phyloP scores from a whole-genome alignment of 2,888 invertebrate genomes.

The Morpho deidamia region DNA sequence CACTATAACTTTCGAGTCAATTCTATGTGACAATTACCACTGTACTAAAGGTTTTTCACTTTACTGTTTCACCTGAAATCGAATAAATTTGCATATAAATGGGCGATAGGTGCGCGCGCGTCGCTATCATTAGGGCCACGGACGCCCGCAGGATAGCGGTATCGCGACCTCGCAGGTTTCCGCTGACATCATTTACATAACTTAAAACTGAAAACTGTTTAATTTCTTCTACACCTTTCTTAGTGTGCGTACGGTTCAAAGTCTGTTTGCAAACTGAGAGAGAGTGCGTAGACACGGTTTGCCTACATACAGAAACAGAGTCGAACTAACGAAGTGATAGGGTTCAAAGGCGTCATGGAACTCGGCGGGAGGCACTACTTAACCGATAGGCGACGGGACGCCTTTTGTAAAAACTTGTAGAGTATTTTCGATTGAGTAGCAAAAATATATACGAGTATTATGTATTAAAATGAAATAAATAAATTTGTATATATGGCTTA shows the following conservation, averaged over 20 bases:
- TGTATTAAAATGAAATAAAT: too few relatives aligned
- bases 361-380: constrained; percentile 59
- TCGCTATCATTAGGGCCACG: constrained; percentile 68
- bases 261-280: constrained; percentile 65
- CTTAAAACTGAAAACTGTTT: constrained; percentile 35
- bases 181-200: constrained; percentile 61
- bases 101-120: constrained; percentile 53
- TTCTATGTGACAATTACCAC: constrained; percentile 39
- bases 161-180: constrained; percentile 63
- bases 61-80: constrained; percentile 40
- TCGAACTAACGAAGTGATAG: constrained; percentile 72
- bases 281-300: constrained; percentile 49
- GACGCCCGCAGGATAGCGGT: constrained; percentile 71
- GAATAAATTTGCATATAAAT: constrained; percentile 65
- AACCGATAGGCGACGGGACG: constrained; percentile 35
- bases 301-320: constrained; percentile 57
- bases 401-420: constrained; percentile 15
- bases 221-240: constrained; percentile 33
- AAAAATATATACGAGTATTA: too few relatives aligned
- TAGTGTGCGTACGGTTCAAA: constrained; percentile 59
- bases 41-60: constrained; percentile 43
- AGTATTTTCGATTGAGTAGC: constrained; percentile 6
- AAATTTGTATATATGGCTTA: too few relatives aligned
- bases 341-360: constrained; percentile 64
- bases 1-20: background rate